Conservation (phyloP, 2,888 invertebrate genomes). For the Tricholauxania praeusta region DNA sequence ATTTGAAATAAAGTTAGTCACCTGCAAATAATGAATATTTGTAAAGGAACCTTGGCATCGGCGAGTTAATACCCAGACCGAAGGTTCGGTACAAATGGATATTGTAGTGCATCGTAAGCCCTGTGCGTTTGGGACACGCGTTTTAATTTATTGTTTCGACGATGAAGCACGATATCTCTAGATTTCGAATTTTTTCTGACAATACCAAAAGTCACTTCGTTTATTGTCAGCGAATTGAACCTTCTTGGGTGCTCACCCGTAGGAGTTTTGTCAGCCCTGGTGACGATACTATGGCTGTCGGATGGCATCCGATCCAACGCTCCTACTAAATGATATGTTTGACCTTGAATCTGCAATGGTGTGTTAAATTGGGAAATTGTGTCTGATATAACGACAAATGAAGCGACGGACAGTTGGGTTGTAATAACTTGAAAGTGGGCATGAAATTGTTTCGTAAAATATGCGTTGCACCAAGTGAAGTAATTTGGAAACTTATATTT, state of each 20-base stretch:
- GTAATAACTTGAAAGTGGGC: neutral
- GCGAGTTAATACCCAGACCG: too few relatives aligned
- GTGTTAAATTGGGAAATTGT: conserved; percentile 17
- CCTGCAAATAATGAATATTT: too few relatives aligned
- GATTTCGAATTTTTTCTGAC: conserved; percentile 31
- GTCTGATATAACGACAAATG: conserved; percentile 11
- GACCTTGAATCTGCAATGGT: conserved; percentile 22
- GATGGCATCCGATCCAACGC: too few relatives aligned
- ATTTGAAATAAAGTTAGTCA: too few relatives aligned
- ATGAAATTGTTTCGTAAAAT: conserved; percentile 24
- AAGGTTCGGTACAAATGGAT: conserved; percentile 36
- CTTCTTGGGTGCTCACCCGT: conserved; percentile 32
- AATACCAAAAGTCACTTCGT: conserved; percentile 35
- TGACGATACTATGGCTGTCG: too few relatives aligned
- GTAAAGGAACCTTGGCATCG: too few relatives aligned
- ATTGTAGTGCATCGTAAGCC: conserved; percentile 40
- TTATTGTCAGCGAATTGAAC: conserved; percentile 36
- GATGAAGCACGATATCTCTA: conserved; percentile 34
- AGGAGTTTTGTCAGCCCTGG: conserved; percentile 39
- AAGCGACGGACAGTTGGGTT: neutral
- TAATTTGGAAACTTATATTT: conserved; percentile 27
- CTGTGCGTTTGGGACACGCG: conserved; percentile 38
- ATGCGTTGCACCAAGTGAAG: conserved; percentile 29
- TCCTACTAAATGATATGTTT: conserved; percentile 27
- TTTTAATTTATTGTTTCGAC: conserved; percentile 27